Base-by-base conservation (phyloP, 2,797 vertebrate species). In the Gallirallus australis region DNA sequence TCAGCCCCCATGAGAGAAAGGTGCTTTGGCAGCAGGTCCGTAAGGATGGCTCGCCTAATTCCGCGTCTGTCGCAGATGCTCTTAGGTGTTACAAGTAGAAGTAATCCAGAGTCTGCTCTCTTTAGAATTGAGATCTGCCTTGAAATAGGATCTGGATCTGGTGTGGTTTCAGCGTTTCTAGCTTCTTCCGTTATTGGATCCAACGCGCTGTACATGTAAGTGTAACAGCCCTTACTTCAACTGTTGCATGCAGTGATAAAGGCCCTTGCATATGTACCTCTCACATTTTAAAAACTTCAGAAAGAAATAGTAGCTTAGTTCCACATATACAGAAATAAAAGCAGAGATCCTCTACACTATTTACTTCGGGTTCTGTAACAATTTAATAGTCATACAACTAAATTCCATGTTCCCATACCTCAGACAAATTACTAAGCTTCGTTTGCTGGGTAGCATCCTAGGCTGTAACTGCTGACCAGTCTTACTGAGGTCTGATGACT, bases 141-240 rank as follows among this genome's bases (percentile, higher is more conserved):
- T 92, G 99, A 99, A 97, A 98, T 99, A 57, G 99, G 99, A 81
- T 98, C 98, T 20, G 99, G 99, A 6, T 99, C 99, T 13, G 99
- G 99, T 18, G 98, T 99, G 54, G 98, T 99, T 30, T 99, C 99
- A 9, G 93, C 99, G 0, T 99, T 99, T 80, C 82, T 99, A 66
- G 99, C 99, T 6, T 98, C 99, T 6, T 99, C 99, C 18, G 37
- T 99, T 78, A 89, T 99, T 6, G 99, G 99, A 70, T 97, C 99
- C 53, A 97, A 96, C 63, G 97, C 98, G 27, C 80, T 99, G 2
- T 99, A 99, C 94, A 80, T 99, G 99, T 99, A 88, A 99, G 99
- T 98, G 7, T 75, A 93, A 40, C 28, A 75, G 37, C 35, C 24
- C 25, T 31, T 42, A 15, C 31, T 40, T 50, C 5, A 80, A 50